Evolutionary conservation across 2,797 vertebrate species (phyloP).

Genomic region (Orientallactaga sibirica): DNA sequence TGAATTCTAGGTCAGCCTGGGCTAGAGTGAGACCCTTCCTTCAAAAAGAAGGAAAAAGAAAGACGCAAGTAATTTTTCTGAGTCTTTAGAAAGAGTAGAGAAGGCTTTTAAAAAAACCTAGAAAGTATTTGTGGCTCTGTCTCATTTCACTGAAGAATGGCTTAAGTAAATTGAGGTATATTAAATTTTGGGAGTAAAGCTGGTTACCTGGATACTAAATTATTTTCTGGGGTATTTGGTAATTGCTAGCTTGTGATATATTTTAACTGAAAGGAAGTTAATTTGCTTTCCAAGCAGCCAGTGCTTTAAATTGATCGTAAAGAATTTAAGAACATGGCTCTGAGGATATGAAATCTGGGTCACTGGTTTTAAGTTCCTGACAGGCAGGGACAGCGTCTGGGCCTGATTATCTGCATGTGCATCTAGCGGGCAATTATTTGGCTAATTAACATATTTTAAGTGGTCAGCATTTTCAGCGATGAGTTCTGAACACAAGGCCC

Average conservation of each 20-base stretch:
- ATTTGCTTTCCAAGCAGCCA: constrained; percentile 60
- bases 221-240: not conserved
- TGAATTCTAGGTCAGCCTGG: no score
- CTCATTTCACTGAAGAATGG: not conserved
- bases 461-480: constrained; percentile 59
- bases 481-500: constrained; percentile 58
- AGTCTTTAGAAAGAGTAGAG: constrained; percentile 58
- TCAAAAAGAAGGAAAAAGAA: no score
- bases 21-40: no score
- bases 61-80: not conserved
- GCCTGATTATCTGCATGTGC: constrained; percentile 55
- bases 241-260: constrained; percentile 60
- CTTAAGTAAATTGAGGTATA: not conserved
- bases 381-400: constrained; percentile 38
- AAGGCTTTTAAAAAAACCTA: constrained; percentile 34
- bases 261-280: constrained; percentile 65
- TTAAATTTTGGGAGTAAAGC: constrained; percentile 59
- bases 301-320: constrained; percentile 56
- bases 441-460: constrained; percentile 64
- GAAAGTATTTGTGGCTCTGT: not conserved
- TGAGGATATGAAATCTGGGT: constrained; percentile 66
- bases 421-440: constrained; percentile 6
- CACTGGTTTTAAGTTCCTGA: constrained; percentile 51
- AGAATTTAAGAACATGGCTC: constrained; percentile 54
- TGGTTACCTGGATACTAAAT: not conserved